Conservation (phyloP, 2,888 invertebrate species). For the Pantelozetes paolii region DNA sequence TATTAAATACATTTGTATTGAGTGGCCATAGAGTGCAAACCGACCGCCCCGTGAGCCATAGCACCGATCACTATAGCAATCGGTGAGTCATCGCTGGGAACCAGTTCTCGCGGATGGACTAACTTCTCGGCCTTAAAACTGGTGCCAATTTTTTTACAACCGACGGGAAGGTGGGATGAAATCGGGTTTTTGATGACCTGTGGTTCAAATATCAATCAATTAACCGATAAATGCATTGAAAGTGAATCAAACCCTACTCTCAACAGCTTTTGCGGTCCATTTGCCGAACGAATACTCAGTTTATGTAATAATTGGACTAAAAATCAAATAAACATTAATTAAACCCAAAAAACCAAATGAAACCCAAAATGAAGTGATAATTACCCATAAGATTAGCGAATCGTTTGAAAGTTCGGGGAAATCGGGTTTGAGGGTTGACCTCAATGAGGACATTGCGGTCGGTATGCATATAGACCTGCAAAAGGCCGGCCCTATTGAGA, state of each 20-base stretch:
- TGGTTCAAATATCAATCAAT: not conserved
- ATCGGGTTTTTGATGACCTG: slow-evolving; percentile 86
- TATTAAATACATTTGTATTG: slow-evolving; percentile 34
- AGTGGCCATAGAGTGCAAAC: not conserved
- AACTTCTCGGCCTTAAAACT: slow-evolving; percentile 77
- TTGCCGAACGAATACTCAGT: slow-evolving; percentile 82
- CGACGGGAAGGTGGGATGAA: slow-evolving; percentile 87
- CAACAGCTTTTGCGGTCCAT: slow-evolving; percentile 79
- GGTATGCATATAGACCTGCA: slow-evolving; percentile 66
- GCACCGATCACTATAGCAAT: slow-evolving; percentile 89
- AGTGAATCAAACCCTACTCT: slow-evolving; percentile 61
- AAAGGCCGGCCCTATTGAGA: slow-evolving; percentile 83
- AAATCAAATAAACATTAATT: slow-evolving; percentile 50
- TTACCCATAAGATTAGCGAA: slow-evolving; percentile 59
- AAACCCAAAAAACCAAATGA: slow-evolving; percentile 1
- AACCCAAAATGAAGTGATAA: slow-evolving; percentile 26
- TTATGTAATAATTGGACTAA: slow-evolving; percentile 93
- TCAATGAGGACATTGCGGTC: slow-evolving; percentile 56
- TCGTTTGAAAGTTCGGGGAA: slow-evolving; percentile 59
- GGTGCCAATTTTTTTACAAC: slow-evolving; percentile 81
- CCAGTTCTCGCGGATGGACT: slow-evolving; percentile 68
- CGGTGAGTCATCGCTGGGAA: slow-evolving; percentile 72
- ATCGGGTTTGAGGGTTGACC: slow-evolving; percentile 58
- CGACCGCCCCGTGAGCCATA: slow-evolving; percentile 93
- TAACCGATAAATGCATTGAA: slow-evolving; percentile 21